phyloP scores from a whole-genome alignment of 2,888 invertebrate species.

The Orchesellides sinensis region DNA sequence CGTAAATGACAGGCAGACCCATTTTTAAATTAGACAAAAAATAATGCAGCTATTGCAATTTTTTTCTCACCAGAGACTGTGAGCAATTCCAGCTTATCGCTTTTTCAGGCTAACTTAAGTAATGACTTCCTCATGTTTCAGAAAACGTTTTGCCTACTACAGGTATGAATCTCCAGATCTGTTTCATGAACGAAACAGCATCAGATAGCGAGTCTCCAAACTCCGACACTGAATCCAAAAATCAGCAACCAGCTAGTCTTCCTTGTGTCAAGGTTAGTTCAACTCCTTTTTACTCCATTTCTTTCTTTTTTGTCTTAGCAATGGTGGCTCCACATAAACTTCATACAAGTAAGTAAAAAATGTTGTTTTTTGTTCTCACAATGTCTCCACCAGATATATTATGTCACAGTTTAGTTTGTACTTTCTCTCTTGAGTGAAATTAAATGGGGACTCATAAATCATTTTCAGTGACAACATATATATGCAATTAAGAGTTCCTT shows the following conservation, averaged over 20 bases:
- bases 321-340: slow-evolving; percentile 29
- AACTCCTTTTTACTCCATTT: neutral
- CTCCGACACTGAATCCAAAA: slow-evolving; percentile 83
- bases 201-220: slow-evolving; percentile 89
- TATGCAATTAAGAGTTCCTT: slow-evolving; percentile 54
- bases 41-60: too few species aligned
- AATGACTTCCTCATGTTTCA: slow-evolving; percentile 56
- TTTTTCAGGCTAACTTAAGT: slow-evolving; percentile 33
- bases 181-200: slow-evolving; percentile 96
- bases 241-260: slow-evolving; percentile 74
- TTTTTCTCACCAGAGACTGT: too few species aligned
- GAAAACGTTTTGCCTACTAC: slow-evolving; percentile 61
- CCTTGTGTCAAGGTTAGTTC: slow-evolving; percentile 70
- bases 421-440: slow-evolving; percentile 31
- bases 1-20: slow-evolving; percentile 40
- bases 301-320: slow-evolving; percentile 24
- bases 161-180: slow-evolving; percentile 92
- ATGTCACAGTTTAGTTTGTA: slow-evolving; percentile 14
- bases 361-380: neutral
- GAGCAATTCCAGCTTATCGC: too few species aligned
- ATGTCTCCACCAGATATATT: neutral
- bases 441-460: slow-evolving; percentile 51
- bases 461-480: slow-evolving; percentile 42
- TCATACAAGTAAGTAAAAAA: slow-evolving; percentile 8
- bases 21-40: slow-evolving; percentile 1